Percentiles rank a stretch among this genome's conserved stretches.
These are phyloP conservation scores for Trichoplusia ni DNA, from an alignment of 1,140 invertebrate genomes.

Conservation along the genomic window DNA sequence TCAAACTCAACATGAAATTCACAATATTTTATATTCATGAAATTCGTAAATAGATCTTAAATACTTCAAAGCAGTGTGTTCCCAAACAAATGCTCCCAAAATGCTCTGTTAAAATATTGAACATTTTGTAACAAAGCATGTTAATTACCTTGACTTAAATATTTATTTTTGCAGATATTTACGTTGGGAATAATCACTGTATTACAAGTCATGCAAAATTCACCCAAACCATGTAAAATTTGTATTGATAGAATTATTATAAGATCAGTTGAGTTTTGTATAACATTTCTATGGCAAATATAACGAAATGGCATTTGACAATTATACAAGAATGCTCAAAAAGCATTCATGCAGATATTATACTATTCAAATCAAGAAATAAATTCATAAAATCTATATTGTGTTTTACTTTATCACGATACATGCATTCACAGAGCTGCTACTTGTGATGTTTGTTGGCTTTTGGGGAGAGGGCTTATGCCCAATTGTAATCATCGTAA, in stretches of 20 bases:
- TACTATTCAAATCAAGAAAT: slow-evolving; percentile 74
- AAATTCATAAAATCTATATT: slow-evolving; percentile 66
- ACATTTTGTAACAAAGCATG: slow-evolving; percentile 18
- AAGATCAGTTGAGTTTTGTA: slow-evolving; percentile 78
- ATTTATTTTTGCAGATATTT: slow-evolving; percentile 15
- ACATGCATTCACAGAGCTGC: no score
- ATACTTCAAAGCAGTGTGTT: not conserved
- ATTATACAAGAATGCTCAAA: slow-evolving; percentile 68
- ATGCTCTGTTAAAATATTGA: slow-evolving; percentile 7
- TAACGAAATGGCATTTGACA: slow-evolving; percentile 74
- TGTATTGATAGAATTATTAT: slow-evolving; percentile 66
- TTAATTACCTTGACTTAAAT: slow-evolving; percentile 14
- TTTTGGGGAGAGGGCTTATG: no score
- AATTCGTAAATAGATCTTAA: slow-evolving; percentile 14
- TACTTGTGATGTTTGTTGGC: no score
- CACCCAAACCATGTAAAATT: slow-evolving; percentile 61
- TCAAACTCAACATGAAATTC: slow-evolving; percentile 16
- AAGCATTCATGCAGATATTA: slow-evolving; percentile 75
- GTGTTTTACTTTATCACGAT: slow-evolving; percentile 57
- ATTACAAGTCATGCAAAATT: slow-evolving; percentile 44
- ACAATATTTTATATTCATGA: slow-evolving; percentile 12
- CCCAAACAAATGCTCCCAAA: not conserved
- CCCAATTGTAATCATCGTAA: no score
- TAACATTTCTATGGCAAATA: slow-evolving; percentile 77
- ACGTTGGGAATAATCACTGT: slow-evolving; percentile 12